A percentile compares a stretch with the other conserved stretches of the same genome.
These are phyloP conservation scores for Aptenodytes patagonicus DNA, from an alignment of 2,113 vertebrate species.

Conservation along the genomic window DNA sequence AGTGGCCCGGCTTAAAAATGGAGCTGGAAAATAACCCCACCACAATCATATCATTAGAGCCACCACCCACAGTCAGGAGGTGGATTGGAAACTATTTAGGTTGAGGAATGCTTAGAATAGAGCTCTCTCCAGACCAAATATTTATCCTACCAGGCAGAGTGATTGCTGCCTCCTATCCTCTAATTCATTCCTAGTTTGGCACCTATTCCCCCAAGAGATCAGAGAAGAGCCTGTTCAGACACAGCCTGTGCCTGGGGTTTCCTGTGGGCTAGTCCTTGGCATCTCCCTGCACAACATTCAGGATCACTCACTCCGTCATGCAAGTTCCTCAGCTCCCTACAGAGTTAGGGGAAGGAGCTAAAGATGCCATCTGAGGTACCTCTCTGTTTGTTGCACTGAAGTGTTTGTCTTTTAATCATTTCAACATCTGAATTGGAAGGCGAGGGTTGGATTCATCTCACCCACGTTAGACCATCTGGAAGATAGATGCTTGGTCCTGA, in stretches of 20 bases:
- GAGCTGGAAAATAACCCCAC: background rate
- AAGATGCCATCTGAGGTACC: background rate
- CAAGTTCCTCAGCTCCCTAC: background rate
- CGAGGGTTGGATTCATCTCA: background rate
- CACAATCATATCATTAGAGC: background rate
- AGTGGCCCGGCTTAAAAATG: background rate
- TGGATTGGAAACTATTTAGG: background rate
- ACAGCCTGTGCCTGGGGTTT: background rate
- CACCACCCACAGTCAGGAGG: background rate
- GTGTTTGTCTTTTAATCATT: background rate
- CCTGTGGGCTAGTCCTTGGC: background rate
- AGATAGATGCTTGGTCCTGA: background rate
- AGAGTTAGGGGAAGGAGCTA: background rate
- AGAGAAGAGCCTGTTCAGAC: background rate
- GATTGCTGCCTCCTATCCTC: background rate
- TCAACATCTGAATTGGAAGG: background rate
- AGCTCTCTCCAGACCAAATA: background rate
- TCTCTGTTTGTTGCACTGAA: background rate
- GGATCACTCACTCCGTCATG: background rate
- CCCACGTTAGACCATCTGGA: background rate
- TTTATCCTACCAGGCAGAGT: background rate
- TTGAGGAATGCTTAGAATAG: background rate
- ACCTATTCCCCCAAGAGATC: background rate
- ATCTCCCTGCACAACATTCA: background rate
- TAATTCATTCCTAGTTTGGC: background rate